Evolutionary conservation across 1,140 invertebrate genomes (phyloP), one percentile per base, ranked within the genome.

Genomic region (Sycobia sp.): DNA sequence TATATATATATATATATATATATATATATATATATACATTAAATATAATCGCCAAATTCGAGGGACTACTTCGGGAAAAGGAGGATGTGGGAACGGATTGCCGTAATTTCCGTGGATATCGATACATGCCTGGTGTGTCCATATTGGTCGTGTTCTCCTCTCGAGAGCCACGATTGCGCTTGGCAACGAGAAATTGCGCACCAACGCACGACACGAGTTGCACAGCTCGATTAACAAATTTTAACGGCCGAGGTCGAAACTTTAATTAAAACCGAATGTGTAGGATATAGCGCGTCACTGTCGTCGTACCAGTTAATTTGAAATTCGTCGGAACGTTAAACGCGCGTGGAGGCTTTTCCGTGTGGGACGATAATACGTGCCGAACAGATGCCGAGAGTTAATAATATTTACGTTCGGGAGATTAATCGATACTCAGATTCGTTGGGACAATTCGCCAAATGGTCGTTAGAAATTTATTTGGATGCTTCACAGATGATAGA

Each of bases 201-300:
- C 46, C 5, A 2, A 16, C n/a, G n/a, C n/a, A n/a, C n/a, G n/a
- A n/a, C n/a, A n/a, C n/a, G n/a, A n/a, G n/a, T n/a, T n/a, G n/a
- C n/a, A n/a, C 36, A 38, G 22, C 50, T 62, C 53, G 51, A 62
- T 62, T 62, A 62, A 56, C 60, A 62, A 62, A 62, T 62, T 62
- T 56, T 46, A 56, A 34, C 22, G 25, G 46, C 13, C 4, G 29
- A 22, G 18, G 20, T 13, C 32, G 41, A 62, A 56, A 62, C 51
- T 62, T 62, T 62, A 62, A 62, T 62, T 62, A 62, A 62, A 62
- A 62, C 53, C 51, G 51, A 62, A 41, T 49, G 44, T 34, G 25
- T 16, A n/a, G 8, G n/a, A n/a, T n/a, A n/a, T n/a, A n/a, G n/a
- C n/a, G 36, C 32, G 23, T 27, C 13, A n/a, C 27, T 41, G 41